Conservation (phyloP, 2,888 invertebrate genomes). For the Hartigia nigra region DNA sequence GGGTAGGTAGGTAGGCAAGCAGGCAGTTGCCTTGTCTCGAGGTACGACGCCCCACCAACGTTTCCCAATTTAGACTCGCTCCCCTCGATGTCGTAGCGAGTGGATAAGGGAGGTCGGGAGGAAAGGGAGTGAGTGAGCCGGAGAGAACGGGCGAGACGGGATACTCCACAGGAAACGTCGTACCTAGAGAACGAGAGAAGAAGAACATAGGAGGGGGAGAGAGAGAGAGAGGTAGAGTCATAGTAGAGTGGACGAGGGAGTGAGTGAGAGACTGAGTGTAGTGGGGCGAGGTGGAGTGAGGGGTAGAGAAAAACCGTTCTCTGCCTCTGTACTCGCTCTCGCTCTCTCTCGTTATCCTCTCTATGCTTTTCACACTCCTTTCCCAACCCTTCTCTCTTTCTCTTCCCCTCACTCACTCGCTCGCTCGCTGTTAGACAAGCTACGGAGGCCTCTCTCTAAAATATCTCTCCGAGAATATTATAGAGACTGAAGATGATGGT, state of each 20-base stretch:
- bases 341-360: constrained; percentile 23
- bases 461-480: constrained; percentile 61
- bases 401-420: constrained; percentile 16
- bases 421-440: constrained; percentile 42
- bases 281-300: constrained; percentile 30
- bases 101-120: constrained; percentile 2
- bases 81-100: constrained; percentile 36
- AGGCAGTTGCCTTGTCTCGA: constrained; percentile 46
- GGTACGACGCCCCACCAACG: constrained; percentile 40
- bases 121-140: background rate
- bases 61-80: constrained; percentile 58
- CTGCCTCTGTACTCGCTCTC: constrained; percentile 20
- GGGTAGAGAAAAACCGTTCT: constrained; percentile 25
- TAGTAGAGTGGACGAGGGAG: constrained; percentile 26
- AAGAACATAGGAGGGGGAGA: constrained; percentile 28
- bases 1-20: constrained; percentile 17
- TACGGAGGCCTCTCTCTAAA: constrained; percentile 48
- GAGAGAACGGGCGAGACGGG: constrained; percentile 13
- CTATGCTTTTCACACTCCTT: constrained; percentile 26
- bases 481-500: constrained; percentile 43
- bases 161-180: constrained; percentile 15
- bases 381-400: no score
- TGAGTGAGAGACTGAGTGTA: constrained; percentile 23
- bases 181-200: constrained; percentile 35
- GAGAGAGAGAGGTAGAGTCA: constrained; percentile 10